Evolutionary conservation across 2,797 vertebrate genomes (phyloP), one percentile per base, ranked within the genome.

Genomic region (Sebastes minor): DNA sequence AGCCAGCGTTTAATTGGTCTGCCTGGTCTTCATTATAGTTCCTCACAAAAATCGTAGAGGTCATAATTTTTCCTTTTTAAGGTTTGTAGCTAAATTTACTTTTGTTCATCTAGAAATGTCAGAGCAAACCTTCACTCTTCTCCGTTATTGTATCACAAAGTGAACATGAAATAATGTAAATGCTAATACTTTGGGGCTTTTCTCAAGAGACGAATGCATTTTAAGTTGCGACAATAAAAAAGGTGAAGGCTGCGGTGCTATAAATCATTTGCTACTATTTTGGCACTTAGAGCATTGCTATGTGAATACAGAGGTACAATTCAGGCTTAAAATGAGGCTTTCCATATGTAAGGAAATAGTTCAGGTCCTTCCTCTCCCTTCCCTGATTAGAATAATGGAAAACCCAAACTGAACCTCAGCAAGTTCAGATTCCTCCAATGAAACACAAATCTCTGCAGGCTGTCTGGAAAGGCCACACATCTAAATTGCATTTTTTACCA

Each of bases 401-500:
- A 89, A 74, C 30, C 61, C 70, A 80, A 84, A 81, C 74, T 73
- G 18, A 80, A 74, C 66, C 56, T 76, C 62, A 20, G 75, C 76
- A 60, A 52, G 85, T 68, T 71, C 71, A 38, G 56, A 86, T 84
- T 70, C 81, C 27, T 74, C 57, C 74, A 69, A 27, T 65, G 42
- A 70, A 84, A 81, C 69, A 70, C 30, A 86, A 80, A 84, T 91
- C 80, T 88, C 63, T 12, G 53, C 78, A 82, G 81, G 81, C 77
- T 67, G 52, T 78, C 74, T 80, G 69, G 62, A 87, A 87, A 87
- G 70, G 68, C 78, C 79, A 85, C 85, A 83, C 60, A 72, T 87
- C 76, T 71, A 91, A 92, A 92, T 91, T 84, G 66, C 80, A 77
- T 90, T 89, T 49, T 27, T 22, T 91, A 83, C 85, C 82, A 67